Conservation (phyloP, 1,140 invertebrate species). For the Anoplophora glabripennis region DNA sequence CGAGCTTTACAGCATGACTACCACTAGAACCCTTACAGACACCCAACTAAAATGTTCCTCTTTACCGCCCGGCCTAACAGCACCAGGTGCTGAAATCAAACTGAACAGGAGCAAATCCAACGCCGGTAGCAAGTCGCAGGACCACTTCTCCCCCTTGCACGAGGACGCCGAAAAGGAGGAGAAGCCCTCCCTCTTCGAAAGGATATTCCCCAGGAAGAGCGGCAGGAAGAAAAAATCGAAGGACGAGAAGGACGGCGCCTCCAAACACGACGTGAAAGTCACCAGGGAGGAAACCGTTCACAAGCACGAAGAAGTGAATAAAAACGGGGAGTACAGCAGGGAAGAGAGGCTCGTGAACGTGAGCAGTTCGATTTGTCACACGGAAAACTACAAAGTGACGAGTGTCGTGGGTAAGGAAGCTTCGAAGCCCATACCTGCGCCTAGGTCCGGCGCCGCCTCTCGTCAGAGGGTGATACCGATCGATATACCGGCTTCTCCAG, state of each 20-base stretch:
- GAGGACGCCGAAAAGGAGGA: conserved; percentile 52
- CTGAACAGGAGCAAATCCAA: conserved; percentile 51
- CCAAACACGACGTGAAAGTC: background rate
- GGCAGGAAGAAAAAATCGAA: conserved; percentile 59
- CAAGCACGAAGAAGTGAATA: no score
- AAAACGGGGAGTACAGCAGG: no score
- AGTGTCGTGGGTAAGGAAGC: conserved; percentile 27
- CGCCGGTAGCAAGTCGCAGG: conserved; percentile 43
- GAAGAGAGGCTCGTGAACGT: no score
- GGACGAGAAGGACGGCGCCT: conserved; percentile 45
- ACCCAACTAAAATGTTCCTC: conserved; percentile 64
- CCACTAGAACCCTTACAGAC: conserved; percentile 47
- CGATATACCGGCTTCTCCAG: conserved; percentile 51
- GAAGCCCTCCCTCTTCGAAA: conserved; percentile 62
- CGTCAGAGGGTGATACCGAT: conserved; percentile 56
- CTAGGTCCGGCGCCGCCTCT: conserved; percentile 48
- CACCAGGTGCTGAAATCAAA: conserved; percentile 52
- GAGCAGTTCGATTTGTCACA: background rate
- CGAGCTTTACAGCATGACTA: conserved; percentile 42
- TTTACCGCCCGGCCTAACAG: conserved; percentile 60
- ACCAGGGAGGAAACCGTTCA: background rate
- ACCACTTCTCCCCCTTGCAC: conserved; percentile 38
- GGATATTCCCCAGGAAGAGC: conserved; percentile 61
- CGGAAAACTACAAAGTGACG: conserved; percentile 9
- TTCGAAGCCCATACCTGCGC: conserved; percentile 30